Evolutionary conservation across 2,113 vertebrate genomes (phyloP).

Genomic region (Pagrus major): DNA sequence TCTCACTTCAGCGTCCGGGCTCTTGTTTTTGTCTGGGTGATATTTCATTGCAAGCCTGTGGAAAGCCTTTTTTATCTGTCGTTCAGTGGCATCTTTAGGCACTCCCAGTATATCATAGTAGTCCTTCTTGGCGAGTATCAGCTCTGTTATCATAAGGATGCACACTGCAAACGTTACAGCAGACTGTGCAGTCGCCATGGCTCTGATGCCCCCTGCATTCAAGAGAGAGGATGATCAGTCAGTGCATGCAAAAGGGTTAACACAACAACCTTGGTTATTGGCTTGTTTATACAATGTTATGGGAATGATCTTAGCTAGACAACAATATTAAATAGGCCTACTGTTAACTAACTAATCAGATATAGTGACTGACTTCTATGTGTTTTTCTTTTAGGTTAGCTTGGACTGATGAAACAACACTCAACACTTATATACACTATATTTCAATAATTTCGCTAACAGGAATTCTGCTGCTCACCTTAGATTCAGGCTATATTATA

Average conservation of each 20-base stretch:
- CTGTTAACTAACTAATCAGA: background rate
- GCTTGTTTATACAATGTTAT: background rate
- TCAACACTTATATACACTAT: background rate
- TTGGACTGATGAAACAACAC: background rate
- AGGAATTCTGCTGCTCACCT: background rate
- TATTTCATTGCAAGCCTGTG: conserved; percentile 97
- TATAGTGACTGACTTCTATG: background rate
- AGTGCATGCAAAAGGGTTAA: background rate
- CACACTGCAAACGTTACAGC: conserved; percentile 91
- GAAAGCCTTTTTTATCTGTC: conserved; percentile 98
- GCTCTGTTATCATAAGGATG: conserved; percentile 94
- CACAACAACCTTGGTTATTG: background rate
- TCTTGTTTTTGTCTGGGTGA: conserved; percentile 97
- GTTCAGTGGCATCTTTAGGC: conserved; percentile 92
- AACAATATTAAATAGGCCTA: background rate
- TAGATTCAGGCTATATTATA: background rate
- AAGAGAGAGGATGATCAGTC: background rate
- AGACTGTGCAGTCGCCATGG: conserved; percentile 91
- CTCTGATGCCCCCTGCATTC: conserved; percentile 73
- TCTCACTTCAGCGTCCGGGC: conserved; percentile 93
- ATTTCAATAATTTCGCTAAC: background rate
- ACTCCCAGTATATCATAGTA: conserved; percentile 96
- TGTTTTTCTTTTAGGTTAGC: background rate
- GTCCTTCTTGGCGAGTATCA: conserved; percentile 93
- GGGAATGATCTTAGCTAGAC: background rate